Percentiles rank a stretch among this genome's conserved stretches.
Evolutionary conservation across 2,888 invertebrate species (phyloP).

Genomic region (Aphodius sticticus): DNA sequence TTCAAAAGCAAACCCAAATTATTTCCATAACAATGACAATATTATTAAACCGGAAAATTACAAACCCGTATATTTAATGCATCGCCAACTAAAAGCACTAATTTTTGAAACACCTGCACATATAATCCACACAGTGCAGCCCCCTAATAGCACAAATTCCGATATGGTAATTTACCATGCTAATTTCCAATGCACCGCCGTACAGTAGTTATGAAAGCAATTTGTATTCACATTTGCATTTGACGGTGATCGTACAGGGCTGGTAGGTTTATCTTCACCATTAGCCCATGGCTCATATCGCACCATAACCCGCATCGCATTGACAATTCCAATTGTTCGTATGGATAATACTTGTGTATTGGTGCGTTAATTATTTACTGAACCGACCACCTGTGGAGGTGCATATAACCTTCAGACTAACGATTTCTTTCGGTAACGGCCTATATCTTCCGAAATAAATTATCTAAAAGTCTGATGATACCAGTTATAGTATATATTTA

Average conservation of each 20-base stretch:
- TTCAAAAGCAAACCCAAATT: neutral
- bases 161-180: neutral
- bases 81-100: too few relatives aligned
- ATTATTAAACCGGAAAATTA: neutral
- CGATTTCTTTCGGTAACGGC: too few relatives aligned
- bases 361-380: too few relatives aligned
- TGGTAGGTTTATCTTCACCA: neutral
- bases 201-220: neutral
- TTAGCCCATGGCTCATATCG: neutral
- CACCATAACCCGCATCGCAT: neutral
- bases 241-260: neutral
- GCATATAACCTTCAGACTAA: too few relatives aligned
- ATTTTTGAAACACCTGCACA: neutral
- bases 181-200: neutral
- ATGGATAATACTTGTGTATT: too few relatives aligned
- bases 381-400: too few relatives aligned
- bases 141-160: neutral
- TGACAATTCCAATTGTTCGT: neutral
- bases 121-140: neutral
- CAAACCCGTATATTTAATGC: neutral
- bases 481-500: too few relatives aligned
- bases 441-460: too few relatives aligned
- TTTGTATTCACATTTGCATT: neutral
- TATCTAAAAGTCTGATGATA: too few relatives aligned
- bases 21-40: constrained; percentile 9